Base-by-base conservation (phyloP, 2,888 invertebrate genomes). In the Auanema freiburgensis region DNA sequence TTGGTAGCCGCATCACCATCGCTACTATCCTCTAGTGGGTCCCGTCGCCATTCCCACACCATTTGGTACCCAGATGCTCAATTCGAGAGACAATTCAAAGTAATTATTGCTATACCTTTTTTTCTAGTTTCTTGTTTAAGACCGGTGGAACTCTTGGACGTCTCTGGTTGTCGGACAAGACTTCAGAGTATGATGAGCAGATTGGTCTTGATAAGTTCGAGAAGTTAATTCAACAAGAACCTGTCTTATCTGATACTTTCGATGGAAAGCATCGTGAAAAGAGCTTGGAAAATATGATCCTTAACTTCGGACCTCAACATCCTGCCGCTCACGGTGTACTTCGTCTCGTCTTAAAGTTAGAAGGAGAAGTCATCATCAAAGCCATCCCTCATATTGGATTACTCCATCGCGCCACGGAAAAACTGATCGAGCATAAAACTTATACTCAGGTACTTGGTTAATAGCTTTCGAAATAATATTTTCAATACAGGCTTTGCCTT, bases 371-470 rank as follows among this genome's bases (percentile, higher is more conserved):
- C 11, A 92, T 97, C 0, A 87, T 91, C 61, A 88, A 90, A 21
- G 91, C 93, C 0, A 96, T 96, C 85, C 97, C 97, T 0, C 98
- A 98, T 85, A 95, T 98, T 76, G 98, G 98, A 0, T 88, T 98
- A 0, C 88, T 98, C 23, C 98, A 98, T 86, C 89, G 97, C 25
- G 98, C 92, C 46, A 98, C 97, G 0, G 97, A 98, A 84, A 98
- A 98, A 84, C 88, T 98, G 24, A 96, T 97, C 50, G 97, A 98
- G 85, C 93, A 97, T 85, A 98, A 98, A 86, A 98, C 97, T 0
- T 98, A 95, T 85, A 91, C 91, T 1, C 97, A 97, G 69, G 74
- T 74, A n/a, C 10, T 8, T 43, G 43, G 43, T 43, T n/a, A 12
- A 11, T n/a, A n/a, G n/a, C n/a, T n/a, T 33, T 33, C 4, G 33